Evolutionary conservation across 2,888 invertebrate species (phyloP).

Genomic region (Sabellastarte sp.): DNA sequence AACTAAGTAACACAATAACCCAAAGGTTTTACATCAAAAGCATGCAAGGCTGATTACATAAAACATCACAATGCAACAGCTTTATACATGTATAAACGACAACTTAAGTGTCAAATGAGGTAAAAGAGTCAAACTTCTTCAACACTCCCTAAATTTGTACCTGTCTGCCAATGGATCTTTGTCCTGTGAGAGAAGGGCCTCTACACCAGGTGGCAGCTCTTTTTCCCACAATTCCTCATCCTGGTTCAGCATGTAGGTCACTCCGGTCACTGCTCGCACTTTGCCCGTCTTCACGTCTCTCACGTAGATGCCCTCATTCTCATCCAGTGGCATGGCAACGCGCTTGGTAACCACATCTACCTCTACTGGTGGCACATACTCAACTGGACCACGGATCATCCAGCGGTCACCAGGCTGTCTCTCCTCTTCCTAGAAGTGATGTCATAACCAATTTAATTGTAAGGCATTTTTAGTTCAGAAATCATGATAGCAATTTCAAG

Average conservation of each 20-base stretch:
- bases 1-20: too few relatives aligned
- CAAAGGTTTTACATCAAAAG: too few relatives aligned
- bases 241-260: conserved; percentile 63
- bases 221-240: conserved; percentile 60
- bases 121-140: too few relatives aligned
- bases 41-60: too few relatives aligned
- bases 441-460: conserved; percentile 1
- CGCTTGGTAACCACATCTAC: conserved; percentile 61
- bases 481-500: too few relatives aligned
- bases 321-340: conserved; percentile 62
- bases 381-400: conserved; percentile 63
- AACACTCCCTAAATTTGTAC: too few relatives aligned
- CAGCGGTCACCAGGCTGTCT: conserved; percentile 62
- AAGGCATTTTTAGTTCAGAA: too few relatives aligned
- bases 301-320: conserved; percentile 63
- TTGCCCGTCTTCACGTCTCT: conserved; percentile 60
- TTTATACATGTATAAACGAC: too few relatives aligned
- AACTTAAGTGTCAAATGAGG: too few relatives aligned
- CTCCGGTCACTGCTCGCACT: conserved; percentile 61
- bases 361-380: conserved; percentile 63
- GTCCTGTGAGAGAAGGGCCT: conserved; percentile 44
- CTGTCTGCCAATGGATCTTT: conserved; percentile 62
- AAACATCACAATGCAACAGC: too few relatives aligned
- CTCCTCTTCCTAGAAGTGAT: conserved; percentile 28
- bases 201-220: conserved; percentile 58